Evolutionary conservation across 2,797 vertebrate species (phyloP), one percentile per base, ranked within the genome.

Genomic region (Uromys caudimaculatus): DNA sequence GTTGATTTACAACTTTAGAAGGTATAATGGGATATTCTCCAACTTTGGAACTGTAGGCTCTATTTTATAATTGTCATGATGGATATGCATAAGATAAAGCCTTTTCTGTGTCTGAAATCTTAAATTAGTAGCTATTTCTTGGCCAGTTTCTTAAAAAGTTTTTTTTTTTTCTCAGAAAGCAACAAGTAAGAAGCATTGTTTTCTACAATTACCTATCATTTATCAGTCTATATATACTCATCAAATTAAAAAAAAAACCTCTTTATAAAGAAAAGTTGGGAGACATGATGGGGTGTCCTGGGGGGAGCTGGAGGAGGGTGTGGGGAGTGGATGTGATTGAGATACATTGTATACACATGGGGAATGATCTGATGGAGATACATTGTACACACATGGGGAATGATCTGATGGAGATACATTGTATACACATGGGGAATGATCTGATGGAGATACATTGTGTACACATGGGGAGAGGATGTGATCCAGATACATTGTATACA

Each of bases 1-100:
- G 86, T 19, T 89, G 85, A 94, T 89, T 73, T 85, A 95, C 58
- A 64, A 67, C 58, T 91, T 94, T 60, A 96, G 77, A 95, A 50
- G 44, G 73, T 90, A 92, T 77, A 50, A 6, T 81, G 6, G 7
- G 89, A 95, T 95, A 27, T 90, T 90, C 10, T 41, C 11, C 47
- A 47, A 56, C 19, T 56, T 56, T 73, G 50, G 35, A 73, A n/a
- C 52, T 60, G 17, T 44, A 73, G 41, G 52, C 5, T 82, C 13
- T 6, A 76, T 69, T 97, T 88, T 91, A 84, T 90, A 62, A 1
- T 92, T 91, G 29, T 92, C 52, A 87, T 90, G 44, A 85, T 21
- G 2, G 13, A 58, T 71, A 73, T 89, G 35, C 13, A 21, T 50
- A 29, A 82, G 47, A 77, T 32, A 35, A 92, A 91, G 32, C 17